Evolutionary conservation across 1,140 invertebrate genomes (phyloP).

Genomic region (Trialeurodes vaporariorum): DNA sequence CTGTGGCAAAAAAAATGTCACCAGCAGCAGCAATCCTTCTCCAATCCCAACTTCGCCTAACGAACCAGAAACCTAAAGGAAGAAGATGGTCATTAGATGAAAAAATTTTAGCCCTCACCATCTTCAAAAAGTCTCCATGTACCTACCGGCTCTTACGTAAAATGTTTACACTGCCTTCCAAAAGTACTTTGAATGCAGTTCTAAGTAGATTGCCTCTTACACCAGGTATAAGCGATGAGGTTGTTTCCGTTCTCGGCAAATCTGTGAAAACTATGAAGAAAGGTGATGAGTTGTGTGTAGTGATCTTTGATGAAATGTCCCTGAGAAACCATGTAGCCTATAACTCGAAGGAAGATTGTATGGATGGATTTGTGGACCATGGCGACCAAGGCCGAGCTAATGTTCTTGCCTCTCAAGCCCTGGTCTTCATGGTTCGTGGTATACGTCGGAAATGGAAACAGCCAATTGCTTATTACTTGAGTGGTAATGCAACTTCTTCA

Average conservation of each 20-base stretch:
- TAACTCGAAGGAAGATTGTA: background rate
- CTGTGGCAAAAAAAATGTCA: background rate
- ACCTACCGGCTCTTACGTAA: background rate
- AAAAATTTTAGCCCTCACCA: conserved; percentile 4
- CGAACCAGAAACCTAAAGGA: conserved; percentile 2
- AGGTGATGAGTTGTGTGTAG: background rate
- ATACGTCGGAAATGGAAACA: background rate
- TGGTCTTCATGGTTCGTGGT: background rate
- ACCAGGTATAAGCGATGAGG: background rate
- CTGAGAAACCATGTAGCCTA: background rate
- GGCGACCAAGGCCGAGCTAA: background rate
- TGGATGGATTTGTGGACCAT: background rate
- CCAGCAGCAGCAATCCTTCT: background rate
- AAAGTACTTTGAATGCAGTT: background rate
- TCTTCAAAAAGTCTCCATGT: background rate
- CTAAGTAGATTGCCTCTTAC: background rate
- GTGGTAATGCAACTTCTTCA: background rate
- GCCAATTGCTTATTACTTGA: background rate
- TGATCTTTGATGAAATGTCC: background rate
- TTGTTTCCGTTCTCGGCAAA: background rate
- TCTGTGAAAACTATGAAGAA: background rate
- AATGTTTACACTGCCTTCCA: conserved; percentile 5
- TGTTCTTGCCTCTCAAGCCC: background rate
- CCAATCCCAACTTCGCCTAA: background rate
- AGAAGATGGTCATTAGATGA: background rate